phyloP scores from a whole-genome alignment of 2,888 invertebrate species.

The Drosophila limbata region DNA sequence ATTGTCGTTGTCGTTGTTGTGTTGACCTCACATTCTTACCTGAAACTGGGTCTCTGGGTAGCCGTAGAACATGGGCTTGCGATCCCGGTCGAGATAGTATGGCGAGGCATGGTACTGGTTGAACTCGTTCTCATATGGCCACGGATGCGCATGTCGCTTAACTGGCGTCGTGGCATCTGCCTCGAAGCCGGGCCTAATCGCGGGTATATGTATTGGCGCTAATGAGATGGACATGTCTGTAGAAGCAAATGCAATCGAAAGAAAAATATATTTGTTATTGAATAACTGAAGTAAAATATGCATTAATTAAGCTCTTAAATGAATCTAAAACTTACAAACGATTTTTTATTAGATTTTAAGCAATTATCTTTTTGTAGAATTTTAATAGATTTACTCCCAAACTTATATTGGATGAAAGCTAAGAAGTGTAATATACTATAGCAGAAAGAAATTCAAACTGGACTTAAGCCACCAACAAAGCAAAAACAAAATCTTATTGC shows the following conservation, averaged over 20 bases:
- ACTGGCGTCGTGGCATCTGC: slow-evolving; percentile 85
- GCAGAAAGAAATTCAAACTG: too few relatives aligned
- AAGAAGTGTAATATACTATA: too few relatives aligned
- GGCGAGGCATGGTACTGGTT: slow-evolving; percentile 85
- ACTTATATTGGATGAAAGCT: too few relatives aligned
- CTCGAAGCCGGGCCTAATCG: slow-evolving; percentile 90
- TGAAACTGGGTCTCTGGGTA: slow-evolving; percentile 86
- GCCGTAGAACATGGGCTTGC: slow-evolving; percentile 85
- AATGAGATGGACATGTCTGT: slow-evolving; percentile 87
- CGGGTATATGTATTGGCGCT: slow-evolving; percentile 95
- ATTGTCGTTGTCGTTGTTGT: not conserved
- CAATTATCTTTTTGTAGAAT: too few relatives aligned
- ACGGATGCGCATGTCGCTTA: slow-evolving; percentile 85
- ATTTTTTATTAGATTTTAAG: not conserved
- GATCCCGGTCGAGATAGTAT: slow-evolving; percentile 85
- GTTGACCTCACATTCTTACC: slow-evolving; percentile 75
- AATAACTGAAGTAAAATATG: not conserved
- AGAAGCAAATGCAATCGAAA: not conserved
- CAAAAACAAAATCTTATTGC: too few relatives aligned
- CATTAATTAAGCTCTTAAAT: not conserved
- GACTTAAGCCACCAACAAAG: too few relatives aligned
- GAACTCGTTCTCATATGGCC: slow-evolving; percentile 85
- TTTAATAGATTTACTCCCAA: too few relatives aligned
- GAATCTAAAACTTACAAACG: not conserved
- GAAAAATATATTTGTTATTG: not conserved